A percentile compares a stretch with the other conserved stretches of the same genome.
These are phyloP conservation scores for Leptodactylus fallax DNA, from an alignment of 2,797 vertebrate species.

Conservation along the genomic window DNA sequence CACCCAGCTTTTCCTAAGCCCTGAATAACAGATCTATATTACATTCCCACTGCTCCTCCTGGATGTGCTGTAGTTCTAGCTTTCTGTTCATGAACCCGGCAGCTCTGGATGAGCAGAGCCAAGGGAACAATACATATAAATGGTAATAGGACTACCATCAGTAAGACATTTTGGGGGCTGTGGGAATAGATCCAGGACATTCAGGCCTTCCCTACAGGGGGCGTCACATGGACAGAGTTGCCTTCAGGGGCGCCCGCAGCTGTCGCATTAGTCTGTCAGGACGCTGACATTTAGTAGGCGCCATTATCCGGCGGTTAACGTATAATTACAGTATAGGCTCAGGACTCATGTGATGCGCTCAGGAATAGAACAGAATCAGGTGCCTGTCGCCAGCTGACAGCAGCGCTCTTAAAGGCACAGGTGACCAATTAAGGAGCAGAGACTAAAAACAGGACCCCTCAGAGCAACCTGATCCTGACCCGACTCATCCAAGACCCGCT, in stretches of 20 bases:
- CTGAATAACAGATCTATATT: too few relatives aligned
- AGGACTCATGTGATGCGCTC: slow-evolving; percentile 39
- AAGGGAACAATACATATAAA: too few relatives aligned
- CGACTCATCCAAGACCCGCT: too few relatives aligned
- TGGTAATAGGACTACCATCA: too few relatives aligned
- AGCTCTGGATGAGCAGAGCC: neutral
- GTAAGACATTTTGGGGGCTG: too few relatives aligned
- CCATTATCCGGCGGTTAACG: neutral
- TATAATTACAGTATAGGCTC: slow-evolving; percentile 40
- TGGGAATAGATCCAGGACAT: too few relatives aligned
- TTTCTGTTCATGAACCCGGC: neutral
- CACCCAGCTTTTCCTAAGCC: too few relatives aligned
- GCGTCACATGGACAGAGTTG: neutral
- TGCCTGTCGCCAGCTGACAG: slow-evolving; percentile 3
- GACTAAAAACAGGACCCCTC: neutral
- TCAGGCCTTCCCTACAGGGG: too few relatives aligned
- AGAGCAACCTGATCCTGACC: too few relatives aligned
- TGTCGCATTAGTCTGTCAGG: slow-evolving; percentile 37
- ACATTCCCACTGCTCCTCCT: too few relatives aligned
- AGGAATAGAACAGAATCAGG: slow-evolving; percentile 52
- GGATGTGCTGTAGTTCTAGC: neutral
- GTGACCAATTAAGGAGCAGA: neutral
- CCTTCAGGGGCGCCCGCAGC: neutral
- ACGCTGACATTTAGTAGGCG: slow-evolving; percentile 38
- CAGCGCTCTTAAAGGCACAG: neutral